Base-by-base conservation (phyloP, 1,140 invertebrate species). In the Pseudomyrmex flavicornis region DNA sequence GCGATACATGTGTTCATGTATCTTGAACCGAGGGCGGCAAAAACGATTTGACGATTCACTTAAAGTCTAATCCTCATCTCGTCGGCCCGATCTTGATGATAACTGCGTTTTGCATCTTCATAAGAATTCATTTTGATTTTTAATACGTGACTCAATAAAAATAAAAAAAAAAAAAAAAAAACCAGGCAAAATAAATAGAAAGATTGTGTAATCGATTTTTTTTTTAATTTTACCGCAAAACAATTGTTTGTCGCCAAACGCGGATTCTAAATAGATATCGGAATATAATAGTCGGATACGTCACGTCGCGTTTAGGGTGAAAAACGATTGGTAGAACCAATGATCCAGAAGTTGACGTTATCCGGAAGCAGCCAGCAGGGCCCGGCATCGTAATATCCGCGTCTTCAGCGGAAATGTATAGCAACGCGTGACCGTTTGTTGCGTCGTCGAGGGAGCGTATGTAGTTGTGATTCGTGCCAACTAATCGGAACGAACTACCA, bases 31-130 rank as follows among this genome's bases (percentile, higher is more conserved):
- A 88, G 88, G 74, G 88, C 65, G 88, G 85, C 88, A 82, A 82
- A 85, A 88, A 90, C 90, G 90, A 93, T 93, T 88, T 91, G 91
- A 93, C 92, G 90, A 93, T 94, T 94, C 93, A 93, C 91, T 93
- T 90, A 92, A 91, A 85, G 72, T 89, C 88, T 91, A 89, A 93
- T 92, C 90, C 87, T 83, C 90, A 86, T 89, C 90, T 93, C 87
- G 85, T 68, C 82, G 70, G 20, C 84, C 85, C 85, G 87, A 89
- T 89, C 85, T 56, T 26, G 74, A 69, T 61, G 83, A 89, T 89
- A 89, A 89, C 62, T 77, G 35, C 50, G 61, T 62, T 56, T 63
- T 63, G 54, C 74, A 65, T 86, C 76, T 79, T 84, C 61, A 69
- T 76, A 61, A 56, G 56, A 88, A 87, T 87, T 66, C 72, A 74